Evolutionary conservation across 2,888 invertebrate species (phyloP), one percentile per base, ranked within the genome.

Genomic region (Apodemia duryi): DNA sequence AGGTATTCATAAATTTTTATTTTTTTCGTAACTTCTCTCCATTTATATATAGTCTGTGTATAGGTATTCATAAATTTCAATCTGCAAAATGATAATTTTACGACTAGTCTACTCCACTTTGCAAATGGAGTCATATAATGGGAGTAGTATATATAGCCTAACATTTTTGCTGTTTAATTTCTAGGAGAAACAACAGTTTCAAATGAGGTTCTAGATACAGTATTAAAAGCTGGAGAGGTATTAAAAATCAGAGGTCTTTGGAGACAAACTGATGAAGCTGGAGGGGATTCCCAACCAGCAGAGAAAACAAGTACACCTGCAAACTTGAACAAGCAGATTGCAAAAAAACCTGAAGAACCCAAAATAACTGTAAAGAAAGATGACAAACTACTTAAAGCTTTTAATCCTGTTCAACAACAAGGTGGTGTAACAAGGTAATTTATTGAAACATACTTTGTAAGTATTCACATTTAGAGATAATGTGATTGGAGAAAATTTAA

Each of bases 231-330:
- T 0, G 97, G 97, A 0, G 97, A 97, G 79, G 94, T 96, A 13
- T 85, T 97, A 4, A 95, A 96, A 81, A 95, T 97, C 63, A 94
- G 96, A 62, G 97, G 97, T 0, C 86, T 97, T 1, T 97, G 96
- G 93, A 93, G 96, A 75, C 95, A 94, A 71, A 92, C 93, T 64
- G 94, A 94, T 66, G 94, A 94, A 41, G 73, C 77, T 0, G 80
- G 79, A 0, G 84, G 78, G 0, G 81, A 80, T 41, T 84, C 86
- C 2, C 68, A 76, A 28, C 72, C 82, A 0, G 84, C 82, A 0
- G 86, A 91, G 62, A 88, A 84, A 67, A 80, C 82, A 2, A 76
- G 80, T 11, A 75, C 81, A 13, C 69, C 77, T 5, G 76, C 81
- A 5, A 80, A 74, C 66, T 75, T 81, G n/a, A 84, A 80, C 71